A percentile compares a stretch with the other conserved stretches of the same genome.
Evolutionary conservation across 2,888 invertebrate genomes (phyloP).

Genomic region (Pristionchus entomophagus): DNA sequence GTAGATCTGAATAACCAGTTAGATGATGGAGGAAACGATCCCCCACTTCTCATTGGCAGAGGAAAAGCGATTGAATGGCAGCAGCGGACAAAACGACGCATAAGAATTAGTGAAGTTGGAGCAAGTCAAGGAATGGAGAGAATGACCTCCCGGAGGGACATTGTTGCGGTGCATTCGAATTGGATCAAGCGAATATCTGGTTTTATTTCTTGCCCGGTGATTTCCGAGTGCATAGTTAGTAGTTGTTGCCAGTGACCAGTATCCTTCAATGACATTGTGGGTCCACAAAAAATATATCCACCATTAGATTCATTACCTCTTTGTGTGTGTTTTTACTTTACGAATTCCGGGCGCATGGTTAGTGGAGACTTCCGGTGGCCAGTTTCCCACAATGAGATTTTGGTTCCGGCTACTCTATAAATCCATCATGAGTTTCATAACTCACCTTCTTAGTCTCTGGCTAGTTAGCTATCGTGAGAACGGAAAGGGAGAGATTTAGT

Average conservation of each 20-base stretch:
- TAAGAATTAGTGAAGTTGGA: slow-evolving; percentile 14
- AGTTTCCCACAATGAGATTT: background rate
- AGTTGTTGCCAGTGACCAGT: background rate
- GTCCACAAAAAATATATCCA: background rate
- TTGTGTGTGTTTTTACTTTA: no score
- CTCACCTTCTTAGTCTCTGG: background rate
- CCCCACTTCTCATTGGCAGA: background rate
- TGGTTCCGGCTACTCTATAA: background rate
- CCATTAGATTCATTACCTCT: background rate
- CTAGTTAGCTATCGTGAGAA: slow-evolving; percentile 17
- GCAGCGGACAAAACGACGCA: background rate
- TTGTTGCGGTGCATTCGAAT: background rate
- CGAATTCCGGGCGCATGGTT: no score
- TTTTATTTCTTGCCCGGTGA: background rate
- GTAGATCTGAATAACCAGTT: slow-evolving; percentile 18
- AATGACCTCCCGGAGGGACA: background rate
- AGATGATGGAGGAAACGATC: slow-evolving; percentile 8
- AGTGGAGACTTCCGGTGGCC: background rate
- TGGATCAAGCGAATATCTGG: background rate
- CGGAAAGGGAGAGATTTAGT: background rate
- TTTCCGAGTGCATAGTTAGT: background rate
- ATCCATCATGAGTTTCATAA: background rate
- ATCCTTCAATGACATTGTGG: background rate
- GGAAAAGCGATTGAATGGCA: slow-evolving; percentile 19
- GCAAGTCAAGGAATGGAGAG: background rate